A percentile compares a stretch with the other conserved stretches of the same genome.
Evolutionary conservation across 2,113 vertebrate species (phyloP).

Genomic region (Eurypyga helias): DNA sequence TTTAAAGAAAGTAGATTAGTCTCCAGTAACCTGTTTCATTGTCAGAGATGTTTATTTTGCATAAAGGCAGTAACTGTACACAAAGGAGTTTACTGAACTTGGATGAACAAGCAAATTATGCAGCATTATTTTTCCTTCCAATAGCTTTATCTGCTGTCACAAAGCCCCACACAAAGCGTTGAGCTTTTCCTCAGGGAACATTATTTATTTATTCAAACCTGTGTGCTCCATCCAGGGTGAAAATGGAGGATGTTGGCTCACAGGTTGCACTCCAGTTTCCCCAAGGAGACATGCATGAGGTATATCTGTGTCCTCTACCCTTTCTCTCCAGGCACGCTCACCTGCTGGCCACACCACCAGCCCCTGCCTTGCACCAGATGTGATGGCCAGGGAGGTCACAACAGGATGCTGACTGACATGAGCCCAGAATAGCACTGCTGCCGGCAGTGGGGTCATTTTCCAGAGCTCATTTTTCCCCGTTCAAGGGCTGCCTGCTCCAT

Average conservation of each 20-base stretch:
- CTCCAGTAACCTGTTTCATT: conserved; percentile 23
- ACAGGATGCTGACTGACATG: accelerated
- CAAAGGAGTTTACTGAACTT: background rate
- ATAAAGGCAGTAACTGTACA: conserved; percentile 26
- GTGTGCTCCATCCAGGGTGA: background rate
- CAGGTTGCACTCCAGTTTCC: background rate
- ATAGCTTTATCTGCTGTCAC: background rate
- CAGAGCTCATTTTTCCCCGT: background rate
- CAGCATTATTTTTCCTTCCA: background rate
- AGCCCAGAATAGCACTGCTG: background rate
- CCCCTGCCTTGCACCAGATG: background rate
- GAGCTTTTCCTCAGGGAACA: background rate
- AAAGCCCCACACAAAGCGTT: background rate
- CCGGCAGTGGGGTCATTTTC: accelerated
- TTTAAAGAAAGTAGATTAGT: background rate
- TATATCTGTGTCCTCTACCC: background rate
- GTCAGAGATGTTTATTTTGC: conserved; percentile 42
- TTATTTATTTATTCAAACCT: background rate
- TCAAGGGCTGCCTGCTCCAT: background rate
- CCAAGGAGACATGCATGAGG: background rate
- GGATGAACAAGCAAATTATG: conserved; percentile 13
- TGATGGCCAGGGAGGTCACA: background rate
- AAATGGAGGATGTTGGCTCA: accelerated
- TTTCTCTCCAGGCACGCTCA: background rate
- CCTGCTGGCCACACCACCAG: background rate